Evolutionary conservation across 2,113 vertebrate genomes (phyloP), one percentile per base, ranked within the genome.

Genomic region (Onychorhynchus coronatus): DNA sequence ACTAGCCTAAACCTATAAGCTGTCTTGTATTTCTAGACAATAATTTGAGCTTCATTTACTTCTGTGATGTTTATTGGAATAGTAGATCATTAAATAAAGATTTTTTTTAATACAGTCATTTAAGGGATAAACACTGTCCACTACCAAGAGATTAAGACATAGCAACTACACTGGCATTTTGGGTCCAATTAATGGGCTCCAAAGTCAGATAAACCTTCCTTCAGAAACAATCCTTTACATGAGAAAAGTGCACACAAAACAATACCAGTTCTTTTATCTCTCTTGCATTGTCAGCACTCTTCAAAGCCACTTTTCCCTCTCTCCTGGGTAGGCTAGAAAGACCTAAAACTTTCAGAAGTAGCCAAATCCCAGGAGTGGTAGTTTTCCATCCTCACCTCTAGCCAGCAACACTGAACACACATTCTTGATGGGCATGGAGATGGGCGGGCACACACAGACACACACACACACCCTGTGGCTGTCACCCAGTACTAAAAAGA

Each of bases 371-470:
- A 2, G 28, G 8, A 74, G 11, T 1, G 3, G 12, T 42, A 46
- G 5, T 15, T 78, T 93, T 78, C 31, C 7, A 4, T 18, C 9
- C 4, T 31, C 59, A 39, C 18, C 5, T 93, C 52, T 61, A 74
- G n/a, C 23, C 49, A 58, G 53, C 0, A 3, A 73, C 39, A 25
- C 31, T 31, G 49, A 67, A 27, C 37, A 35, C 2, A 9, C 14
- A 49, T 58, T 58, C 20, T 7, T 31, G 39, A 44, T 25, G 39
- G 37, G 24, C 31, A 46, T 4, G 8, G 23, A 22, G 33, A 33
- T 30, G 41, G 31, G 21, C 19, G 25, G 16, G 33, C 5, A 35
- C 8, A 22, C 0, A 0, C 8, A 23, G 0, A 0, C 13, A 20
- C 23, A 52, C 37, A 11, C 0, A 0, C 50, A 28, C 28, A 8